A percentile compares a stretch with the other conserved stretches of the same genome.
These are phyloP conservation scores for Pteropus alecto DNA, from an alignment of 2,113 vertebrate genomes.

Conservation along the genomic window DNA sequence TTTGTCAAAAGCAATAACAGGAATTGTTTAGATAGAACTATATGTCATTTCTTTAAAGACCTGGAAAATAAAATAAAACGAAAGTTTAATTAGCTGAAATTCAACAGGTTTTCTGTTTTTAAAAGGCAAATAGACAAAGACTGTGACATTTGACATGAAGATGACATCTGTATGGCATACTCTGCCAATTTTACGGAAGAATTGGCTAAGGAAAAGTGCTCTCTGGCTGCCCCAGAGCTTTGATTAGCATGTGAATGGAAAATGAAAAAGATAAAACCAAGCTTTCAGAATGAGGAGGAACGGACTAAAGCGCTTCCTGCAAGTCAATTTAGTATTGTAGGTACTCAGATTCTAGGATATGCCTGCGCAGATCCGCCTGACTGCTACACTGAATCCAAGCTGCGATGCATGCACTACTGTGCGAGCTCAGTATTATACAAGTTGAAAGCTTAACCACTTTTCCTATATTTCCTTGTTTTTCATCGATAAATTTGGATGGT, in stretches of 20 bases:
- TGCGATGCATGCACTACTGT: background rate
- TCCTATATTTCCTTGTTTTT: background rate
- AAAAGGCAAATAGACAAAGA: background rate
- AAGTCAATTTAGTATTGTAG: background rate
- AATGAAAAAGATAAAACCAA: conserved; percentile 22
- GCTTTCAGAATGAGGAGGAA: background rate
- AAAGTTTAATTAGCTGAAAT: conserved; percentile 2
- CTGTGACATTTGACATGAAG: background rate
- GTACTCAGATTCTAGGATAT: background rate
- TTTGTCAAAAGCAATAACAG: background rate
- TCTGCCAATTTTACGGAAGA: background rate
- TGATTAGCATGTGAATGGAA: conserved; percentile 54
- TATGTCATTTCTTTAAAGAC: conserved; percentile 23
- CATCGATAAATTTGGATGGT: background rate
- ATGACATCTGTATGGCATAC: background rate
- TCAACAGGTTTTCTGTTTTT: background rate
- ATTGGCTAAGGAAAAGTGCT: background rate
- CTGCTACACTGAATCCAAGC: background rate
- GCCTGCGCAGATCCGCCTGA: background rate
- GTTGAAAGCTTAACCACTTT: background rate
- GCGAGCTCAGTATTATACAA: background rate
- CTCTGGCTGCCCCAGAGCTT: background rate
- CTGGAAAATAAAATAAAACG: conserved; percentile 2
- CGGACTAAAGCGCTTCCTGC: background rate
- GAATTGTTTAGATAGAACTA: background rate